Conservation (phyloP, 2,113 vertebrate genomes). For the Eidolon helvum region DNA sequence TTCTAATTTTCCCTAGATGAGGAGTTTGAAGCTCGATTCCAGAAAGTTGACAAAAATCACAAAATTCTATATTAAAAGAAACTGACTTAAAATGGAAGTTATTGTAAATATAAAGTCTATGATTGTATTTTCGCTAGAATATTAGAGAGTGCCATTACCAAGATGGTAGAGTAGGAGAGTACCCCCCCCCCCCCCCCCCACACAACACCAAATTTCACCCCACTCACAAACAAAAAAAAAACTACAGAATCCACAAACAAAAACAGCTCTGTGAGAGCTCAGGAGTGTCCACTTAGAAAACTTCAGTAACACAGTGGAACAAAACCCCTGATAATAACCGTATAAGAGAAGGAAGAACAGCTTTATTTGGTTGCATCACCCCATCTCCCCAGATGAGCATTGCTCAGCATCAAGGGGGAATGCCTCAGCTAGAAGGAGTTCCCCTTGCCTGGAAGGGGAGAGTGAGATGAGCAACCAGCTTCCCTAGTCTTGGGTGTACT, state of each 20-base stretch:
- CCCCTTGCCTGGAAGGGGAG: not conserved
- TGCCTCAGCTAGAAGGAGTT: not conserved
- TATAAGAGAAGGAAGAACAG: not conserved
- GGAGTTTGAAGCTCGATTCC: not conserved
- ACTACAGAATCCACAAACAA: not conserved
- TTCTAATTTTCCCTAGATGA: not conserved
- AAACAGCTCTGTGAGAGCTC: not conserved
- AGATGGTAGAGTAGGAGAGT: not conserved
- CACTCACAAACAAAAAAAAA: too few relatives aligned
- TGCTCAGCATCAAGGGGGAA: not conserved
- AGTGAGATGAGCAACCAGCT: not conserved
- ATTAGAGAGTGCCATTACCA: not conserved
- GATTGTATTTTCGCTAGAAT: not conserved
- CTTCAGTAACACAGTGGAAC: not conserved
- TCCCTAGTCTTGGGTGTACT: not conserved
- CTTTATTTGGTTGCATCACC: not conserved
- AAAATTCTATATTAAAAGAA: not conserved
- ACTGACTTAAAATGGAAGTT: not conserved
- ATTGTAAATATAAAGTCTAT: constrained; percentile 9
- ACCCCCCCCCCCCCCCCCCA: not conserved
- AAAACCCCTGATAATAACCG: not conserved
- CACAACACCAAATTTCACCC: too few relatives aligned
- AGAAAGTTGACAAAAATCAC: not conserved
- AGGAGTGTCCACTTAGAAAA: not conserved
- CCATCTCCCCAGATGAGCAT: not conserved